Evolutionary conservation across 2,113 vertebrate species (phyloP).

Genomic region (Chionodraco myersi): DNA sequence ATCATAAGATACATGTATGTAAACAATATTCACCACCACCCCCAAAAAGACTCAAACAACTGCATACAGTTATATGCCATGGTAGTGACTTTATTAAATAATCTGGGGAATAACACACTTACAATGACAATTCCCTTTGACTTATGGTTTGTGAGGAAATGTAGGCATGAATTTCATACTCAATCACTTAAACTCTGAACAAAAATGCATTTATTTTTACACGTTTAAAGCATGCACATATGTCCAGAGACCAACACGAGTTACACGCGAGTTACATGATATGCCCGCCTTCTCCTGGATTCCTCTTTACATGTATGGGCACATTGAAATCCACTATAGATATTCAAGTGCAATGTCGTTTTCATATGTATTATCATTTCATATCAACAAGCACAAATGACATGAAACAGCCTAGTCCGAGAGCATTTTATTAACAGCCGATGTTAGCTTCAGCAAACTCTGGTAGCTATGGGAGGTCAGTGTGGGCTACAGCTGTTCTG

Average conservation of each 20-base stretch:
- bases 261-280: neutral
- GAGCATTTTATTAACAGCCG: neutral
- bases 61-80: too few relatives aligned
- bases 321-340: neutral
- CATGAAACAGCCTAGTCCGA: neutral
- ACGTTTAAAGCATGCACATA: neutral
- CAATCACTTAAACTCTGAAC: neutral
- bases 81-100: too few relatives aligned
- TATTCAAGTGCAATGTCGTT: too few relatives aligned
- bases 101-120: neutral
- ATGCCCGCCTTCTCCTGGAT: neutral
- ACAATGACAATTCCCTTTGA: neutral
- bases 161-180: neutral
- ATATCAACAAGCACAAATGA: neutral
- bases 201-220: too few relatives aligned
- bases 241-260: neutral
- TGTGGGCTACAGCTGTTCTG: neutral
- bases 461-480: fast-evolving
- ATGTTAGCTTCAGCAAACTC: neutral
- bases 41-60: too few relatives aligned
- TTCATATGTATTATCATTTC: fast-evolving
- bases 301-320: neutral
- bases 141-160: neutral
- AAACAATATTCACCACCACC: too few relatives aligned
- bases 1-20: too few relatives aligned